Evolutionary conservation across 2,113 vertebrate genomes (phyloP), one percentile per base, ranked within the genome.

Genomic region (Proteles cristata): DNA sequence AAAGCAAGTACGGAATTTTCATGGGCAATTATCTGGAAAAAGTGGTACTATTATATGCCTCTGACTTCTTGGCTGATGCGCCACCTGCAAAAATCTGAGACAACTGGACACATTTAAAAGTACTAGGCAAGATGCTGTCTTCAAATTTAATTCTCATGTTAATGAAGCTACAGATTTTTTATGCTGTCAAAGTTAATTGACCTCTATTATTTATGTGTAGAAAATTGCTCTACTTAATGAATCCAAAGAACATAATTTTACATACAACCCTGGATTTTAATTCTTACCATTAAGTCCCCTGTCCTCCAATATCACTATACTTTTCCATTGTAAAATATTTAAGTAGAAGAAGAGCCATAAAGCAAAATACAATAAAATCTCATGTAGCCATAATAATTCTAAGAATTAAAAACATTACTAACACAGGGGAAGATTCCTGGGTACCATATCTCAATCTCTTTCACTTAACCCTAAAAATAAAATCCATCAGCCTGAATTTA

Each of bases 191-290:
- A 77, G n/a, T 95, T 50, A 87, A 86, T 87, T 0, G 4, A 83
- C 33, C 39, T 77, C 4, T 73, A 65, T 94, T 79, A 83, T 93
- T 87, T 97, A 76, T 83, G 43, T 94, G 5, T 90, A 79, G 35
- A 83, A 81, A 94, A 28, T 48, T 88, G 35, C 3, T 90, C 48
- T 55, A 69, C 28, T 82, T 63, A 92, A 61, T 92, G 53, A 88
- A 63, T 91, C 61, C 39, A 79, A 93, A 69, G 25, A 96, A 66
- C 0, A 7, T 73, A 90, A 90, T 74, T 96, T 79, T 58, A 66
- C 11, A 53, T 77, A 21, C n/a, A 50, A 58, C 19, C 73, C 71
- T 89, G 28, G 76, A 88, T 71, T 92, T 76, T 88, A 90, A 90
- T 71, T 65, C 15, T 93, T 87, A 82, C 19, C 21, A 77, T 82